A percentile compares a stretch with the other conserved stretches of the same genome.
Conservation (phyloP, 2,797 vertebrate genomes). For the Enteromius argenteus region DNA sequence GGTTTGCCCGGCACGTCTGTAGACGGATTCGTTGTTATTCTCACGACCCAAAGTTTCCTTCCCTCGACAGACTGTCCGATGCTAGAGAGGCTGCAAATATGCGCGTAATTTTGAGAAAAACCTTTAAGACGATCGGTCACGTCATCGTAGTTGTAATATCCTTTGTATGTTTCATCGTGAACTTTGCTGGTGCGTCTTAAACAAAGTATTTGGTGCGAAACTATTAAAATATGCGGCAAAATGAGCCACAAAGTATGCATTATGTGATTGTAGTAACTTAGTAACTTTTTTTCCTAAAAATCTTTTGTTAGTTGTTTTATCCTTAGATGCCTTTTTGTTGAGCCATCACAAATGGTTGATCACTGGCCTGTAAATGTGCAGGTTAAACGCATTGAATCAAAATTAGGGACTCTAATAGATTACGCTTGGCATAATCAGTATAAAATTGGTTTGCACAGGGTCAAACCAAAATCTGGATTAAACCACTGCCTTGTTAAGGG, state of each 20-base stretch:
- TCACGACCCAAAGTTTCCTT: constrained; percentile 89
- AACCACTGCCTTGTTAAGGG: constrained; percentile 13
- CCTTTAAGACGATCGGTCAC: constrained; percentile 76
- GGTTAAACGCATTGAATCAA: not conserved
- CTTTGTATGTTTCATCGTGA: constrained; percentile 77
- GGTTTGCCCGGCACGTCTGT: constrained; percentile 82
- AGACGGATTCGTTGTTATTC: constrained; percentile 79
- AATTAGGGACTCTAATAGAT: constrained; percentile 26
- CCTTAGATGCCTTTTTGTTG: not conserved
- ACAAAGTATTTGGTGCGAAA: not conserved
- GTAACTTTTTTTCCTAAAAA: not conserved
- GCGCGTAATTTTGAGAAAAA: constrained; percentile 73
- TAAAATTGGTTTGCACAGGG: constrained; percentile 9
- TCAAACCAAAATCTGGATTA: constrained; percentile 19
- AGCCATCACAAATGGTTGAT: not conserved
- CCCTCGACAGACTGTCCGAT: constrained; percentile 82
- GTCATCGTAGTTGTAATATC: constrained; percentile 84
- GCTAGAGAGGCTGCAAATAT: constrained; percentile 83
- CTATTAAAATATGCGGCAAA: constrained; percentile 13
- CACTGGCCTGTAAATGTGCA: not conserved
- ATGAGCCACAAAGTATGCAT: constrained; percentile 24
- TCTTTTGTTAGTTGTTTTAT: not conserved
- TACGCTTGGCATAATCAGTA: constrained; percentile 20
- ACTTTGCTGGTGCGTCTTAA: constrained; percentile 2
- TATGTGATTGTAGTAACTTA: not conserved